Percentiles rank a stretch among this genome's conserved stretches.
Conservation (phyloP, 2,797 vertebrate species). For the Eupleurogrammus muticus region DNA sequence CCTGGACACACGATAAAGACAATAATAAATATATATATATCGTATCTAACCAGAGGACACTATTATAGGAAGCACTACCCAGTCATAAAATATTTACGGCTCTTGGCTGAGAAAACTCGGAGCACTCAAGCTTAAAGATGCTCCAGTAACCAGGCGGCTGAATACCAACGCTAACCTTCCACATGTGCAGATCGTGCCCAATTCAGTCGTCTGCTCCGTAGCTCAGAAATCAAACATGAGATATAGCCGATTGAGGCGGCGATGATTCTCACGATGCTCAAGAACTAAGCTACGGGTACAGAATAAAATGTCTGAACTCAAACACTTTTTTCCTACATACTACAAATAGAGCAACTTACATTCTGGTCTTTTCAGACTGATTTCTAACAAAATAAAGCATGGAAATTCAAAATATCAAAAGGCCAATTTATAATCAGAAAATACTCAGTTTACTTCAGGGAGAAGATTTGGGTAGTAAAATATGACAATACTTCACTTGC, state of each 20-base stretch:
- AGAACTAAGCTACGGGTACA: not conserved
- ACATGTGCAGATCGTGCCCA: constrained; percentile 42
- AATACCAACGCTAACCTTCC: not conserved
- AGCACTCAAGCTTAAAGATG: constrained; percentile 42
- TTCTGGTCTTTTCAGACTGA: not conserved
- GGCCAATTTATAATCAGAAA: too few relatives aligned
- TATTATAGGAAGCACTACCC: constrained; percentile 11
- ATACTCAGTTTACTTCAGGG: too few relatives aligned
- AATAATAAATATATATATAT: constrained; percentile 8
- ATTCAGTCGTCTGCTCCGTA: constrained; percentile 21
- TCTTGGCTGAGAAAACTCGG: constrained; percentile 34
- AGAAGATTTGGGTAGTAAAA: too few relatives aligned
- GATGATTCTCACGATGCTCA: not conserved
- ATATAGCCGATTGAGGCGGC: constrained; percentile 13
- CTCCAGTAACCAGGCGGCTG: constrained; percentile 28
- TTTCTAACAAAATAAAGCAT: too few relatives aligned
- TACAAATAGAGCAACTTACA: not conserved
- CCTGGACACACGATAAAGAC: constrained; percentile 70
- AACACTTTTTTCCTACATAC: not conserved
- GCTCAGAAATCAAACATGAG: constrained; percentile 24
- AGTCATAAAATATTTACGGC: constrained; percentile 48
- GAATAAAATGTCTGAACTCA: too few relatives aligned
- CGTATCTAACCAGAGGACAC: constrained; percentile 9
- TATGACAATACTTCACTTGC: too few relatives aligned
- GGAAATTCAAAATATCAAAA: too few relatives aligned